Percentiles rank a stretch among this genome's conserved stretches.
These are phyloP conservation scores for Cybosia mesomella DNA, from an alignment of 2,888 invertebrate genomes.

Conservation along the genomic window DNA sequence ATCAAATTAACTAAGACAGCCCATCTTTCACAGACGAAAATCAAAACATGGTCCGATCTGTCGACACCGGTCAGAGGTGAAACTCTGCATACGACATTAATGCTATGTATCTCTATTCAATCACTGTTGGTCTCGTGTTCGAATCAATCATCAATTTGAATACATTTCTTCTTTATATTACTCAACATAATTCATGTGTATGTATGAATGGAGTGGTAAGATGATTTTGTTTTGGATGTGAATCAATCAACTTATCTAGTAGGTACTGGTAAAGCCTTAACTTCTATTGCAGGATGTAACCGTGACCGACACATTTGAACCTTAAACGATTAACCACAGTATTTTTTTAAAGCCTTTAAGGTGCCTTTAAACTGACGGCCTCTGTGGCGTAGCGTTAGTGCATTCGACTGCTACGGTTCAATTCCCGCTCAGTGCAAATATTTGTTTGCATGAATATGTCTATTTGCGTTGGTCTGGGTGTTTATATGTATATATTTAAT, in stretches of 20 bases:
- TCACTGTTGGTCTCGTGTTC: constrained; percentile 76
- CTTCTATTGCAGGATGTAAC: background rate
- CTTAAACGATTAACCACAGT: background rate
- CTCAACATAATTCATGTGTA: constrained; percentile 61
- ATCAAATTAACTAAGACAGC: constrained; percentile 50
- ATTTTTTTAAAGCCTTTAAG: too few species aligned
- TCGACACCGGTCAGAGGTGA: constrained; percentile 77
- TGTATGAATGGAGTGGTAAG: constrained; percentile 68
- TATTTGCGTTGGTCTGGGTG: too few species aligned
- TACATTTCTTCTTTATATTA: constrained; percentile 74
- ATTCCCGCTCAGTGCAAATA: too few species aligned
- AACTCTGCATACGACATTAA: constrained; percentile 71
- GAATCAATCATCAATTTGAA: constrained; percentile 86
- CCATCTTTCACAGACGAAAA: constrained; percentile 48
- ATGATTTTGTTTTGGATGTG: constrained; percentile 34
- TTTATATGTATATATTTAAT: too few species aligned
- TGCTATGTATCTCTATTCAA: constrained; percentile 85
- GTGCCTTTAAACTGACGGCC: too few species aligned
- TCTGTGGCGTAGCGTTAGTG: too few species aligned
- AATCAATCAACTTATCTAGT: constrained; percentile 17
- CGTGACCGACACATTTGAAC: background rate
- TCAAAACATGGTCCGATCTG: constrained; percentile 60
- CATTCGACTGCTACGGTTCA: too few species aligned
- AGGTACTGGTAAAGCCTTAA: background rate
- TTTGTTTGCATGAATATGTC: too few species aligned